Evolutionary conservation across 2,113 vertebrate genomes (phyloP), one percentile per base, ranked within the genome.

Genomic region (Etheostoma cragini): DNA sequence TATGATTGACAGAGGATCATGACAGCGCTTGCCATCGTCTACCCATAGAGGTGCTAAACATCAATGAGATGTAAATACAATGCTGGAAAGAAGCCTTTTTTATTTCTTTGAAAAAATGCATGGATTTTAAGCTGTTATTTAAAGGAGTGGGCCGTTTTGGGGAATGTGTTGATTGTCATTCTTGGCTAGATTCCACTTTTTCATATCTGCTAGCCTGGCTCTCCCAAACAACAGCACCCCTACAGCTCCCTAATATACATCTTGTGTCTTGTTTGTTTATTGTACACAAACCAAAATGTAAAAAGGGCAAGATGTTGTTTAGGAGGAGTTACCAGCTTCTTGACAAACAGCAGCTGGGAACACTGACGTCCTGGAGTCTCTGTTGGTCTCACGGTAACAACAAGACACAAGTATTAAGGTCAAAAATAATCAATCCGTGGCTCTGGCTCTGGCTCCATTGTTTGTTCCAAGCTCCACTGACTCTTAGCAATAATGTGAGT

Each of bases 1-100:
- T 33, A 11, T 87, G 87, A 90, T 74, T 79, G 86, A 84, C 84
- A 80, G 78, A 62, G 69, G 82, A 82, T 88, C 73, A 81, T 35
- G 58, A 57, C 52, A 30, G 22, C 19, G 21, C 60, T 54, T 0
- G 3, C 47, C 26, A 17, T 15, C 67, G 26, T 67, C 26, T 52
- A n/a, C 11, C 16, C 33, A 47, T 8, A 71, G 58, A 74, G n/a
- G 16, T 50, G 57, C 50, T 61, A 13, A 49, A 19, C 17, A 63
- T 11, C 19, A 53, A 26, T 47, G 30, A 54, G 24, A 58, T 80
- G 57, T 71, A 57, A 85, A 78, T 46, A 67, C 15, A 53, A 42
- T 24, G 33, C 45, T 63, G 54, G 21, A 16, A 11, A n/a, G 16
- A 26, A 10, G 46, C 21, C 1, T 1, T 42, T 63, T 21, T 30